Conservation (phyloP, 2,113 vertebrate species). For the Cochlearius cochlearius region DNA sequence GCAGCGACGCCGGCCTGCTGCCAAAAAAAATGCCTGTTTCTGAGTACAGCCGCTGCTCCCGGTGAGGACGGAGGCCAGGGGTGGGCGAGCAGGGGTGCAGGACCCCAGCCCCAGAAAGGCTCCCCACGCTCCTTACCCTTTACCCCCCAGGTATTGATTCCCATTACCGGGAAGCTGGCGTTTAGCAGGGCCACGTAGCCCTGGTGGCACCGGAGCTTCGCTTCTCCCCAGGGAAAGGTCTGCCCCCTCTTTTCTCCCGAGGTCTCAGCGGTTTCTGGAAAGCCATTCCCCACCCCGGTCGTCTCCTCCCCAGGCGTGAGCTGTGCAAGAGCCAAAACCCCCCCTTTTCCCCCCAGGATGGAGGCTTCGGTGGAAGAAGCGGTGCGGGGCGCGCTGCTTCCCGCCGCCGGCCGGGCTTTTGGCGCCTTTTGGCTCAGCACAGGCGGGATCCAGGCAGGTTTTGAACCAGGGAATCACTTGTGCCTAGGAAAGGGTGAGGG, state of each 20-base stretch:
- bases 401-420: background rate
- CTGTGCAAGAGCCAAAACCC: background rate
- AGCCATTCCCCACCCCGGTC: background rate
- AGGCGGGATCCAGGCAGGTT: background rate
- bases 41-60: conserved; percentile 60
- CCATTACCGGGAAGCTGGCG: background rate
- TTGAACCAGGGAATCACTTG: background rate
- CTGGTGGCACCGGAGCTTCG: background rate
- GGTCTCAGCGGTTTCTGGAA: conserved; percentile 15
- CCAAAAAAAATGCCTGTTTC: conserved; percentile 62
- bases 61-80: background rate
- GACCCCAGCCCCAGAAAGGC: accelerated
- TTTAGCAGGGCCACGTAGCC: background rate
- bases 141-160: background rate
- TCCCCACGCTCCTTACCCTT: background rate
- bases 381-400: accelerated
- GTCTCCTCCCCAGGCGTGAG: background rate
- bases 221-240: background rate
- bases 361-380: background rate
- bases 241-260: background rate
- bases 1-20: conserved; percentile 14
- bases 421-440: background rate
- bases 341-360: background rate
- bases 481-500: background rate
- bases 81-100: background rate